Base-by-base conservation (phyloP, 2,888 invertebrate species). In the Synergus laeviventris region DNA sequence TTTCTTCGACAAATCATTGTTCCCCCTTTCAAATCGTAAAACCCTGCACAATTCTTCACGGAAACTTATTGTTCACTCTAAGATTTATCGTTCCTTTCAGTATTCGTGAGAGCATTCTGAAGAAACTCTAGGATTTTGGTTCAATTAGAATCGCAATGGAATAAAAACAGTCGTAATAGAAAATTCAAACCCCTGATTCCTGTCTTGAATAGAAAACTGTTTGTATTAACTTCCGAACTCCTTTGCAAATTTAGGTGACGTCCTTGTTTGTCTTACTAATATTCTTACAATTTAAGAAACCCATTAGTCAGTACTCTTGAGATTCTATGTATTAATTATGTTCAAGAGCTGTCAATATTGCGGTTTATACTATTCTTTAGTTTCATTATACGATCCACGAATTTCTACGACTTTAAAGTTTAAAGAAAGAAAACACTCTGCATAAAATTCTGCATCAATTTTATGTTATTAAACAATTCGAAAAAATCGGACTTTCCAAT, bases 1-100 rank as follows among this genome's bases (percentile, higher is more conserved):
- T 85, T 49, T 70, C 66, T 66, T 66, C 85, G 81, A 84, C 85
- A 84, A 84, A 86, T 84, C 86, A 84, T 86, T 82, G 80, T 83
- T 82, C 38, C 82, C 81, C 79, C 78, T 56, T 76, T 78, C 74
- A 83, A 77, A 81, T 80, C 78, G 78, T 78, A 83, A 83, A 81
- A 79, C 62, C 80, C 80, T 79, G 81, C 82, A 82, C 83, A 83
- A 84, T 85, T 84, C 84, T 81, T 84, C 83, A 81, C 83, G 76
- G 82, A 78, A 85, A 85, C 82, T 85, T 85, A 85, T 85, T 82
- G 86, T 81, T 82, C 81, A 70, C 78, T 54, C 73, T 59, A 78
- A 82, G 82, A 85, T 85, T 83, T 85, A 85, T 85, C 83, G 79
- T 78, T 73, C 36, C 73, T 59, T 45, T 24, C 66, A 45, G 56